A percentile compares a stretch with the other conserved stretches of the same genome.
phyloP scores from a whole-genome alignment of 2,113 vertebrate genomes.

The Hemiprocne comata region DNA sequence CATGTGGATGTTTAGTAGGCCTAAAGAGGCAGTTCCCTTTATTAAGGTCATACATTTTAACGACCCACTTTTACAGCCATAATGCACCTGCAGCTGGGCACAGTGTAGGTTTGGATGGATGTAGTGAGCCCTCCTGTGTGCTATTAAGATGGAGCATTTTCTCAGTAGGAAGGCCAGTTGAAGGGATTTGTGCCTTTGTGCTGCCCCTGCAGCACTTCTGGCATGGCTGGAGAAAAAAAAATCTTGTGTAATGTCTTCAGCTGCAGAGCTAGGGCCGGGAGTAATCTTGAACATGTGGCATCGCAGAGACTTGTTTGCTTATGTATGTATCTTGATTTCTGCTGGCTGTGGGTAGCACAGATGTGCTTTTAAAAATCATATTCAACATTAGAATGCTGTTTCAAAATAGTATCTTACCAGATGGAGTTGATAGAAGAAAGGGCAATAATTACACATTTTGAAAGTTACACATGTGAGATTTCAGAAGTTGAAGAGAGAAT shows the following conservation, averaged over 20 bases:
- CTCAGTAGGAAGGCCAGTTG: not conserved
- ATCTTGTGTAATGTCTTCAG: not conserved
- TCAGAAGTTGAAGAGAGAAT: not conserved
- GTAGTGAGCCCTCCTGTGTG: not conserved
- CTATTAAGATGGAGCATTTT: not conserved
- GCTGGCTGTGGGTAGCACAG: not conserved
- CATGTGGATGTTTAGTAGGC: not conserved
- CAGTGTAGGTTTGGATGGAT: not conserved
- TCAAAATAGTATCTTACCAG: not conserved
- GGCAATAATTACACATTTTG: not conserved
- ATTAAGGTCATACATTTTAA: not conserved
- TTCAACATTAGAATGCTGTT: not conserved
- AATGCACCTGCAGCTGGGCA: not conserved
- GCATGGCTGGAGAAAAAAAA: not conserved
- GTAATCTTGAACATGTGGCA: conserved; percentile 7
- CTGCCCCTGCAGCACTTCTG: conserved; percentile 9
- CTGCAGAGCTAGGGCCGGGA: not conserved
- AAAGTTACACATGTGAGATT: not conserved
- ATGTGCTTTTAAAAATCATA: not conserved
- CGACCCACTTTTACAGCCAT: not conserved
- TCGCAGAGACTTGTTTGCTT: not conserved
- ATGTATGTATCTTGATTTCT: not conserved
- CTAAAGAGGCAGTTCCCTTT: not conserved
- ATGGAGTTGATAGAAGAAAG: not conserved
- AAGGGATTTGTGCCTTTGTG: conserved; percentile 26